Evolutionary conservation across 2,113 vertebrate genomes (phyloP).

Genomic region (Mesembrinibis cayennensis): DNA sequence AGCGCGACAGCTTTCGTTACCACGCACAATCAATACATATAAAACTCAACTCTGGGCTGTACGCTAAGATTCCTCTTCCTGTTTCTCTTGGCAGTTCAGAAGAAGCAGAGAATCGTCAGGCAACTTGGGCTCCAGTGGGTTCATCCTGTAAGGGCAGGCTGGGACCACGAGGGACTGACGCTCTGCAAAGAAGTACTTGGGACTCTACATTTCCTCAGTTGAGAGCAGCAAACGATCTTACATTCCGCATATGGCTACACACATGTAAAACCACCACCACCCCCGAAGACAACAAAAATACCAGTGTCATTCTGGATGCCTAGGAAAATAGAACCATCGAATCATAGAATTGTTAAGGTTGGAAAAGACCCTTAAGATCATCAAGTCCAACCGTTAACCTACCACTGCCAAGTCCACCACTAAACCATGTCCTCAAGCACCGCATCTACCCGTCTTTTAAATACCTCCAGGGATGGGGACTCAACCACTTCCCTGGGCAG

Average conservation of each 20-base stretch:
- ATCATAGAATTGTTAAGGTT: too few species aligned
- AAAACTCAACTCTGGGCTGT: background rate
- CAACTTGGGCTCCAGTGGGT: background rate
- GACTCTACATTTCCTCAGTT: background rate
- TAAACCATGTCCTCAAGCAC: too few species aligned
- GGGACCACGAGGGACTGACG: background rate
- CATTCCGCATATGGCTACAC: background rate
- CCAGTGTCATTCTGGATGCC: background rate
- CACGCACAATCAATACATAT: background rate
- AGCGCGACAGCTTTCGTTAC: background rate
- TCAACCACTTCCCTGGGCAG: too few species aligned
- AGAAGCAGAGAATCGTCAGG: background rate
- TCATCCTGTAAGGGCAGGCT: background rate
- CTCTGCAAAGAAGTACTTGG: background rate
- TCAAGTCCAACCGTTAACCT: too few species aligned
- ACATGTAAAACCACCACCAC: background rate
- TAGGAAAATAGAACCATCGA: background rate
- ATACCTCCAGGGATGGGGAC: too few species aligned
- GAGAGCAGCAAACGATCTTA: background rate
- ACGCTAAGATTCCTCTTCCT: background rate
- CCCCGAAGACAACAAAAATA: background rate
- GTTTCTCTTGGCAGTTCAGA: background rate
- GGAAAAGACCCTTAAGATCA: too few species aligned
- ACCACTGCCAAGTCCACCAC: too few species aligned
- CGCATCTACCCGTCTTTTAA: too few species aligned